Base-by-base conservation (phyloP, 1,140 invertebrate genomes). In the Maconellicoccus hirsutus region DNA sequence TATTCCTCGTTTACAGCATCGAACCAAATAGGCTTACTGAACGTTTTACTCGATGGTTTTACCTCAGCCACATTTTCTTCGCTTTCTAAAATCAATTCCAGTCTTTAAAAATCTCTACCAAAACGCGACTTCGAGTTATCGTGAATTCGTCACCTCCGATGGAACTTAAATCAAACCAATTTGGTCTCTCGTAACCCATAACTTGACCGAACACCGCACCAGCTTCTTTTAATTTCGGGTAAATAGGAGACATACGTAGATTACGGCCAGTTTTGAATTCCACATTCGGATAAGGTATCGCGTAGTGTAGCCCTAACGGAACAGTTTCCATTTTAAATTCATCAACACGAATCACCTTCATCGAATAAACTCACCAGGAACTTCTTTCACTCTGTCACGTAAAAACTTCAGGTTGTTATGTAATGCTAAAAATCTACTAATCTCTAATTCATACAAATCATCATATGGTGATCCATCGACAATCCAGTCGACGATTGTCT, bases 181-280 rank as follows among this genome's bases (percentile, higher is more conserved):
- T 87, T 0, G 96, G 93, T 74, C 96, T 82, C 79, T 99, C 97
- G 79, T 98, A 99, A 0, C 96, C 96, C 94, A 98, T 98, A 26
- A 94, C 93, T 80, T 98, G 95, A 8, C 93, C 93, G 82, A 98
- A 99, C 12, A 96, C 89, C n/a, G 94, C 97, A 0, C 96, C 96
- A 38, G 89, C 90, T 78, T 92, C 89, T 77, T 90, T 85, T 0
- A 98, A 80, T 73, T 92, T 89, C 1, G 95, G 92, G 83, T 96
- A 98, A 73, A 99, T 92, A 0, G 96, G 95, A 0, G 96, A 98
- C 85, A 96, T 94, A 73, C 96, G 82, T 16, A 98, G 81, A 80
- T 96, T 96, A 70, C 96, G 82, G 0, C 94, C 93, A 8, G 89
- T 93, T 79, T 89, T 84, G 75, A 92, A 96, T 80, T 93, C 91